Base-by-base conservation (phyloP, 2,888 invertebrate species). In the Drosophila seclusa region DNA sequence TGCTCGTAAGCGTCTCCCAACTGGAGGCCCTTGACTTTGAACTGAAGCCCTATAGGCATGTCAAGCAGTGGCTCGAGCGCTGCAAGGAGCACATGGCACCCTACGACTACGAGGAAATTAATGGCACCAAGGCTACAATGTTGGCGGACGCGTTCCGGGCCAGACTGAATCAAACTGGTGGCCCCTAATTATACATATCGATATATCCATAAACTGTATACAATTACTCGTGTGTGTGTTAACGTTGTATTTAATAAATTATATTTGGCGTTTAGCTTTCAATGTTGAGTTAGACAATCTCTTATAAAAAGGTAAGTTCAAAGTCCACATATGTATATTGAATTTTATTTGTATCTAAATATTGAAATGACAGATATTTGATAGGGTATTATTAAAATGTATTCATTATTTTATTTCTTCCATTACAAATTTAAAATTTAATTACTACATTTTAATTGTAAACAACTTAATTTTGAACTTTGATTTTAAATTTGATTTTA, bases 21-120 rank as follows among this genome's bases (percentile, higher is more conserved):
- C 87, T 93, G 42, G 92, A 94, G 91, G 94, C 93, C 8, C 93
- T 94, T 49, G 93, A 92, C n/a, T 94, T 95, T 71, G 94, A 95
- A 67, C 85, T 95, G 45, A 90, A 91, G 4, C 93, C 94, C 55
- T 94, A 94, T 78, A 93, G 93, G 40, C 93, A 94, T 64, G 84
- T 95, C 10, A 91, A 92, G 4, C 94, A 94, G 24, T 97, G 96
- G 96, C 95, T 95, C 76, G 94, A 95, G 59, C 94, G 95, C 73
- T 95, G 95, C 78, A 96, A 95, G 92, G 94, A 94, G 24, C 94
- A 94, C 24, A 92, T 96, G 89, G 94, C 94, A 52, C 95, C 95
- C 2, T 95, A 94, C 77, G 96, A 95, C 1, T 97, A 96, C 87
- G 94, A 95, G 85, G 93, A 96, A 76, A 94, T 96, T 34, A 95